A percentile compares a stretch with the other conserved stretches of the same genome.
phyloP scores from a whole-genome alignment of 92 coral and sea anemone genomes.

The Pocillopora meandrina region DNA sequence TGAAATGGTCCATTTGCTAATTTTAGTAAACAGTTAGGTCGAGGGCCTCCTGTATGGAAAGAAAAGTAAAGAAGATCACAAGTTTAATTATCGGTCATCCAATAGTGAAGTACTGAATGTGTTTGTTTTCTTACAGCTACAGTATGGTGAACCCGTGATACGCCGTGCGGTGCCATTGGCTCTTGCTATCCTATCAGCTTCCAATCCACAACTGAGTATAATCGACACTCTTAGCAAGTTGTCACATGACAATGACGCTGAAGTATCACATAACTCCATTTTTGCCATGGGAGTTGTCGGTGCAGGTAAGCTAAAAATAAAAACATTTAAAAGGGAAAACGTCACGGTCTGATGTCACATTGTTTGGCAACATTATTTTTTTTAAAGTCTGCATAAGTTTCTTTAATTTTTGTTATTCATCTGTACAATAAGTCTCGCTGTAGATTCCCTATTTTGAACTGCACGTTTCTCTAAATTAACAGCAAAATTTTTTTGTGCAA shows the following conservation, averaged over 20 bases:
- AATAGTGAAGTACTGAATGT: not conserved
- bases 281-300: conserved; percentile 99
- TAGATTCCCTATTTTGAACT: no score
- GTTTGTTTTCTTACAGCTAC: conserved; percentile 63
- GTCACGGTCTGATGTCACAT: not conserved
- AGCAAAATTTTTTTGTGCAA: no score
- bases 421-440: no score
- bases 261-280: conserved; percentile 97
- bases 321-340: not conserved
- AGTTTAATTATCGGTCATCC: no score
- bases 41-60: no score
- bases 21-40: no score
- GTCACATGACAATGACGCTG: conserved; percentile 98
- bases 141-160: conserved; percentile 97
- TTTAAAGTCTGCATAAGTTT: no score
- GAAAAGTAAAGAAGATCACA: no score
- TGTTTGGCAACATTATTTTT: no score
- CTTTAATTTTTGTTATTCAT: no score
- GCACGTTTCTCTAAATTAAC: no score
- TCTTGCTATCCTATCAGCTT: conserved; percentile 90
- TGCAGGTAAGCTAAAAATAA: conserved; percentile 62
- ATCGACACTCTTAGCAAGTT: conserved; percentile 96
- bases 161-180: conserved; percentile 97
- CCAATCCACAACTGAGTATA: conserved; percentile 93
- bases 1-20: no score